Evolutionary conservation across 2,888 invertebrate genomes (phyloP).

Genomic region (Biston betularia): DNA sequence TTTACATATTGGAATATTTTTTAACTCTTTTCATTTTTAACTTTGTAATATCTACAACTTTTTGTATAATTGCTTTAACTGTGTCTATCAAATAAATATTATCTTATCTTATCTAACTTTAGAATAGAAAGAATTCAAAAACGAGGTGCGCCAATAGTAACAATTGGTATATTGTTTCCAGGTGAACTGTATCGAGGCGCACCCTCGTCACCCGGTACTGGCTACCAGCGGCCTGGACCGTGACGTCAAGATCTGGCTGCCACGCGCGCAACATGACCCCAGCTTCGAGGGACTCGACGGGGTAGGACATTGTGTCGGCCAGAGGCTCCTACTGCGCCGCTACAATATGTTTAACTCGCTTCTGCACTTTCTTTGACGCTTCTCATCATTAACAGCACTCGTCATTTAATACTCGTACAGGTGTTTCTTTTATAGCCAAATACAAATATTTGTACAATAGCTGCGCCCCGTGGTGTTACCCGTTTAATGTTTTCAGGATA

Average conservation of each 20-base stretch:
- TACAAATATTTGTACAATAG: too few relatives aligned
- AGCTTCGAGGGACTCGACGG: constrained; percentile 83
- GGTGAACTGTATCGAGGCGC: constrained; percentile 97
- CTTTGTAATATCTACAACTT: too few relatives aligned
- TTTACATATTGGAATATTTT: too few relatives aligned
- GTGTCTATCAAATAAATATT: too few relatives aligned
- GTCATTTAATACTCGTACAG: neutral
- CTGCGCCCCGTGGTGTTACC: too few relatives aligned
- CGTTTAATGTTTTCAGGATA: too few relatives aligned
- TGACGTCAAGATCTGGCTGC: constrained; percentile 97
- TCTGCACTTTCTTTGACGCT: neutral
- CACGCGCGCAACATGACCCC: constrained; percentile 87
- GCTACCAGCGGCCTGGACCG: constrained; percentile 97
- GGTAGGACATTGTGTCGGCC: constrained; percentile 52
- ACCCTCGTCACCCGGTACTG: constrained; percentile 94
- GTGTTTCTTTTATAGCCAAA: too few relatives aligned
- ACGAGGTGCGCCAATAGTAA: neutral
- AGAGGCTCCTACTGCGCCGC: neutral
- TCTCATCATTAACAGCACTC: neutral
- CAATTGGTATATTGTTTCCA: constrained; percentile 60
- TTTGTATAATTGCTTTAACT: too few relatives aligned
- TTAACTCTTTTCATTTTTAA: too few relatives aligned
- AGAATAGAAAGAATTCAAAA: too few relatives aligned
- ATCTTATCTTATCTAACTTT: too few relatives aligned
- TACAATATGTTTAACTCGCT: neutral